These are phyloP conservation scores for Patella depressa DNA, from an alignment of 2,888 invertebrate species.

Conservation along the genomic window DNA sequence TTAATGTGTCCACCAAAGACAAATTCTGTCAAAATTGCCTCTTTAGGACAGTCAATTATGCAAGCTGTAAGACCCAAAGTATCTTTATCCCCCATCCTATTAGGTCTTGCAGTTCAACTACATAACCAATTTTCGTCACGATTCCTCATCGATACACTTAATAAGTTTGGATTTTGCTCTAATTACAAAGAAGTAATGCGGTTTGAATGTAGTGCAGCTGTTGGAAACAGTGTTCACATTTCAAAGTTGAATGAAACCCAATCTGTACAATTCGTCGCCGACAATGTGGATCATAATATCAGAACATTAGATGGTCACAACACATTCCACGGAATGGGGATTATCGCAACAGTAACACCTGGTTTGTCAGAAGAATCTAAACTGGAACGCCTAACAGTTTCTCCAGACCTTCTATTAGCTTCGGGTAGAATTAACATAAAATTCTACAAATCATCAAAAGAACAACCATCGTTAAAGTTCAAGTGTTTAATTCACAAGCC, in stretches of 20 bases:
- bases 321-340: too few species aligned
- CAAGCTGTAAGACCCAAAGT: too few species aligned
- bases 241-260: slow-evolving; percentile 18
- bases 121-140: slow-evolving; percentile 47
- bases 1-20: too few species aligned
- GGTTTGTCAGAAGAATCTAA: too few species aligned
- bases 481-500: too few species aligned
- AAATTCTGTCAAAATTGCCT: too few species aligned
- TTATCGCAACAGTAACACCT: too few species aligned
- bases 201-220: slow-evolving; percentile 33
- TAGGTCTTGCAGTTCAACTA: slow-evolving; percentile 44
- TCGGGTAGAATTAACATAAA: too few species aligned
- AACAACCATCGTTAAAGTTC: too few species aligned
- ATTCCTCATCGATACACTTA: slow-evolving; percentile 47
- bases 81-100: slow-evolving; percentile 42
- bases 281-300: slow-evolving; percentile 49
- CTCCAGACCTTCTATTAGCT: too few species aligned
- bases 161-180: slow-evolving; percentile 42
- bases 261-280: slow-evolving; percentile 49
- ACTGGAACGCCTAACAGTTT: too few species aligned
- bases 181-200: slow-evolving; percentile 37
- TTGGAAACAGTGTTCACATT: slow-evolving; percentile 20
- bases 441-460: too few species aligned
- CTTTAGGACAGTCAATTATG: slow-evolving; percentile 3
- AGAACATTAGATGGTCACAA: slow-evolving; percentile 35